phyloP scores from a whole-genome alignment of 2,797 vertebrate species.

The Paramormyrops hopkinsi region DNA sequence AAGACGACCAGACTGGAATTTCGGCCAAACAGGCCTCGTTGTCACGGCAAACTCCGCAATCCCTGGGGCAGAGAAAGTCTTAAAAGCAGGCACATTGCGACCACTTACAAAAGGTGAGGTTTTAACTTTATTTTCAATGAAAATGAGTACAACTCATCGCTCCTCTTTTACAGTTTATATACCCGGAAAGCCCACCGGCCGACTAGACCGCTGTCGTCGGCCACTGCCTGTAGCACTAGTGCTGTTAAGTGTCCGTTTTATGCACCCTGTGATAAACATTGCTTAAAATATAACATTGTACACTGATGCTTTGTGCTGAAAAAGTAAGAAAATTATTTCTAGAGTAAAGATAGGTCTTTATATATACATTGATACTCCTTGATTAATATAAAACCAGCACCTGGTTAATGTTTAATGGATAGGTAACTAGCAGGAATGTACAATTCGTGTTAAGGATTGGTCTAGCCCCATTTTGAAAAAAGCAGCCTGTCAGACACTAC shows the following conservation, averaged over 20 bases:
- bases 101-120: constrained; percentile 36
- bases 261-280: constrained; percentile 21
- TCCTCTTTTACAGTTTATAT: constrained; percentile 29
- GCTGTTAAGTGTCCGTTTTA: neutral
- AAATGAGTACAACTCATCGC: constrained; percentile 56
- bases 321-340: constrained; percentile 34
- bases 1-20: neutral
- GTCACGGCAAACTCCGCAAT: neutral
- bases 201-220: neutral
- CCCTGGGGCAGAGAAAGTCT: neutral
- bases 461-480: constrained; percentile 32
- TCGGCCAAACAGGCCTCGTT: neutral
- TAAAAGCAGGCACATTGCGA: constrained; percentile 6
- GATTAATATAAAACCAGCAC: constrained; percentile 48
- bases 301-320: constrained; percentile 43
- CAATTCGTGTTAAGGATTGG: constrained; percentile 34
- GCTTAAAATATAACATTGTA: constrained; percentile 38
- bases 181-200: neutral
- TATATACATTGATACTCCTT: constrained; percentile 54
- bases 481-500: constrained; percentile 19
- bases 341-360: constrained; percentile 41
- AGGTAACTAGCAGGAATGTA: constrained; percentile 34
- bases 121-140: constrained; percentile 61
- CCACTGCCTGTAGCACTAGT: neutral
- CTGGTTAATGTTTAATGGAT: constrained; percentile 48